Conservation (phyloP, 2,888 invertebrate species). For the Deladenus siricidicola region DNA sequence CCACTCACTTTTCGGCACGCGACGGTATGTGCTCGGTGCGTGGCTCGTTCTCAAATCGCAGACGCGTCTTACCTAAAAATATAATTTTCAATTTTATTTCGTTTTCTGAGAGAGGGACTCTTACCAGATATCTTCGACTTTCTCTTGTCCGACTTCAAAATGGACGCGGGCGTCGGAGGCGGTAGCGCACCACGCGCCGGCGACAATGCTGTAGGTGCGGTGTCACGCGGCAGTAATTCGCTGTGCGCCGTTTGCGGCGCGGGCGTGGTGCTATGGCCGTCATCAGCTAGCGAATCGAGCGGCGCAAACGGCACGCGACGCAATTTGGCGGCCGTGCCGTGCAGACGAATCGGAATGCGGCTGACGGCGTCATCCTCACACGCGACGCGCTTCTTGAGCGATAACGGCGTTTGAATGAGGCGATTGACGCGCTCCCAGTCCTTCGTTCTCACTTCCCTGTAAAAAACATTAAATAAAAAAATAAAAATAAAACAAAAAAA, state of each 20-base stretch:
- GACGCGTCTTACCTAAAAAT: conserved; percentile 13
- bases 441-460: conserved; percentile 12
- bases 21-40: conserved; percentile 16
- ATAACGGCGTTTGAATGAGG: conserved; percentile 15
- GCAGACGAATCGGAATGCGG: conserved; percentile 5
- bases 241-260: not conserved
- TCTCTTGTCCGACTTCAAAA: conserved; percentile 11
- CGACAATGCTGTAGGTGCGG: too few relatives aligned
- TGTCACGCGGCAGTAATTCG: too few relatives aligned
- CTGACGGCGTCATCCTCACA: too few relatives aligned
- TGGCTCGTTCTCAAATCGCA: conserved; percentile 12
- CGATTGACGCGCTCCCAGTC: conserved; percentile 14
- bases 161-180: conserved; percentile 10
- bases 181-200: not conserved
- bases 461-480: too few relatives aligned
- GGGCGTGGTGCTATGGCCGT: too few relatives aligned
- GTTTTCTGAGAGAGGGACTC: not conserved
- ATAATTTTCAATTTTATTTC: not conserved
- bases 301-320: not conserved
- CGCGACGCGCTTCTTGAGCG: conserved; percentile 9
- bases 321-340: not conserved
- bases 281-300: not conserved
- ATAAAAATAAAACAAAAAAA: too few relatives aligned
- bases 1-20: conserved; percentile 12
- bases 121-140: conserved; percentile 1